These are phyloP conservation scores for Grammomys dolichurus DNA, from an alignment of 2,113 vertebrate genomes.

Conservation along the genomic window DNA sequence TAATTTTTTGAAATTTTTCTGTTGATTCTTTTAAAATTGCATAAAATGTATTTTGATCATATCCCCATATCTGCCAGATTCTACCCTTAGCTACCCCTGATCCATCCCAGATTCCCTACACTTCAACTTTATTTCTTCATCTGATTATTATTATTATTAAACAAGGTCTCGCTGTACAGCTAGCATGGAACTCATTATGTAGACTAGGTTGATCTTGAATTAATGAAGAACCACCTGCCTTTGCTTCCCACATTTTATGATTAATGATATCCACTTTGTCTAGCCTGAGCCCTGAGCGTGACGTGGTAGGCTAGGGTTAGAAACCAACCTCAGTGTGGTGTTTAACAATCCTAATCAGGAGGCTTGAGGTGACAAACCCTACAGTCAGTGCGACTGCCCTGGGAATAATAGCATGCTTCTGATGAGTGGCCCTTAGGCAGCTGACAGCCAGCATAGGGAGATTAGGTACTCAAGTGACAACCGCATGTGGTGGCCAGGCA, in stretches of 20 bases:
- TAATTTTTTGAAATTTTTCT: neutral
- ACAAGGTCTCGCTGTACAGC: too few species aligned
- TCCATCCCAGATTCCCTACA: neutral
- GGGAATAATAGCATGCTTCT: neutral
- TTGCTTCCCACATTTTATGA: neutral
- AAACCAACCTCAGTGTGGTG: neutral
- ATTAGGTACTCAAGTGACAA: conserved; percentile 4
- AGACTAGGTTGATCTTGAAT: neutral
- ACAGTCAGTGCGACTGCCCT: neutral
- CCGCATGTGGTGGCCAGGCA: neutral
- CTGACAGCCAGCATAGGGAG: neutral
- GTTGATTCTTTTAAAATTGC: neutral
- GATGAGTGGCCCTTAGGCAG: neutral
- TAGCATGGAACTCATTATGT: neutral
- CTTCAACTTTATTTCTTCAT: neutral
- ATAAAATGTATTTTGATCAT: neutral
- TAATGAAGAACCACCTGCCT: neutral
- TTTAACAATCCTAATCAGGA: neutral
- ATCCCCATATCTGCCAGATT: neutral
- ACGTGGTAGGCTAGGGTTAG: neutral
- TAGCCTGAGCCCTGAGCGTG: neutral
- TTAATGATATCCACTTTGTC: neutral
- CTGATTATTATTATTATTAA: neutral
- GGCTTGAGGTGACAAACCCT: neutral
- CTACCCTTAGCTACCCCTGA: neutral